A percentile compares a stretch with the other conserved stretches of the same genome.
These are phyloP conservation scores for Amphipoea lucens DNA, from an alignment of 2,888 invertebrate genomes.

Conservation along the genomic window DNA sequence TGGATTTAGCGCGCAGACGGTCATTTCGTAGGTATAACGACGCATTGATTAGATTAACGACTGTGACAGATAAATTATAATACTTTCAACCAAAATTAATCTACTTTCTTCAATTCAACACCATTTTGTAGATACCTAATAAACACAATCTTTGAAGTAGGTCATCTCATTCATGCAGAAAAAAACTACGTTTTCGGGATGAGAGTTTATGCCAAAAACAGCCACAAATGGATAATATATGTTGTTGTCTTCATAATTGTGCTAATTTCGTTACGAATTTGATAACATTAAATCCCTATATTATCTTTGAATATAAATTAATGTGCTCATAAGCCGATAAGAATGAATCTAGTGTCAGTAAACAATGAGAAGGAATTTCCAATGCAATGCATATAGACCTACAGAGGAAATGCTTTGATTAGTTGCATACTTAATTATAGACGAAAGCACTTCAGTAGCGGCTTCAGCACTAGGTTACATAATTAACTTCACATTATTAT, in stretches of 20 bases:
- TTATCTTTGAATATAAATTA: slow-evolving; percentile 41
- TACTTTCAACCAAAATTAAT: slow-evolving; percentile 44
- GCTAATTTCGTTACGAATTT: slow-evolving; percentile 42
- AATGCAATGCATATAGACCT: neutral
- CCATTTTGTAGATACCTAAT: neutral
- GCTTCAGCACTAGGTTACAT: neutral
- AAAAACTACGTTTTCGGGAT: neutral
- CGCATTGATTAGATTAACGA: slow-evolving; percentile 78
- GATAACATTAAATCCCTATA: slow-evolving; percentile 27
- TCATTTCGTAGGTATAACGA: slow-evolving; percentile 70
- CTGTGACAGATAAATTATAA: slow-evolving; percentile 50
- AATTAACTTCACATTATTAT: neutral
- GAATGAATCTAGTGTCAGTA: slow-evolving; percentile 4
- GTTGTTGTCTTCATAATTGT: slow-evolving; percentile 7
- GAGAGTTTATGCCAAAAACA: neutral
- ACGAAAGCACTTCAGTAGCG: neutral
- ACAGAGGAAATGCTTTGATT: slow-evolving; percentile 7
- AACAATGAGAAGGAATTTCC: slow-evolving; percentile 23
- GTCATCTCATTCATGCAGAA: neutral
- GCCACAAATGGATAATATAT: neutral
- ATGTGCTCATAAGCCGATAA: slow-evolving; percentile 26
- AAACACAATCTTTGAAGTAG: neutral
- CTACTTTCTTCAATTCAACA: slow-evolving; percentile 23
- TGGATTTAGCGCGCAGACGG: slow-evolving; percentile 43
- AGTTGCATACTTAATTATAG: slow-evolving; percentile 19